Conservation (phyloP, 2,113 vertebrate genomes). For the Microcebus tavaratra region DNA sequence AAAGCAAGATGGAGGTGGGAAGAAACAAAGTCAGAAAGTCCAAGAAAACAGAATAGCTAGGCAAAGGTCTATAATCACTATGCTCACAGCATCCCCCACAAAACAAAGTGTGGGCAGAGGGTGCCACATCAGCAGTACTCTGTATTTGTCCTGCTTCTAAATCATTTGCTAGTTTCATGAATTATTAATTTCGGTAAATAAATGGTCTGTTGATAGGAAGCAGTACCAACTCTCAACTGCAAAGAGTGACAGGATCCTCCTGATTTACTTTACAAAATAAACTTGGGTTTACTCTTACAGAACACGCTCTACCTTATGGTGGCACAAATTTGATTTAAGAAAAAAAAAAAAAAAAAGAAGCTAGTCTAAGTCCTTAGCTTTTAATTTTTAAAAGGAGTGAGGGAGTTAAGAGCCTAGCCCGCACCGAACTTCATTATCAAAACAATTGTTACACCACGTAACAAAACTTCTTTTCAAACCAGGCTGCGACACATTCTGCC, state of each 20-base stretch:
- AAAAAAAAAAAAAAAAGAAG: background rate
- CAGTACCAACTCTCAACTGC: background rate
- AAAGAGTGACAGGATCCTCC: background rate
- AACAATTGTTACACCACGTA: slow-evolving; percentile 40
- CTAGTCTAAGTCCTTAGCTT: background rate
- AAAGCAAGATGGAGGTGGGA: background rate
- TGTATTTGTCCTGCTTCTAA: slow-evolving; percentile 28
- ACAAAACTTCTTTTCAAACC: slow-evolving; percentile 52
- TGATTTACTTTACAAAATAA: slow-evolving; percentile 33
- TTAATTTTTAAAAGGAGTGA: background rate
- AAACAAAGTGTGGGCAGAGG: slow-evolving; percentile 55
- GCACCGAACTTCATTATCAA: slow-evolving; percentile 18
- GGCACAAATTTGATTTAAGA: background rate
- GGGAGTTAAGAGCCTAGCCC: background rate
- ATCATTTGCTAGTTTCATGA: slow-evolving; percentile 32
- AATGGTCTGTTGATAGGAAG: slow-evolving; percentile 38
- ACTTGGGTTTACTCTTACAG: background rate
- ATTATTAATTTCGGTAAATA: slow-evolving; percentile 65
- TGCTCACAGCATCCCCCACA: slow-evolving; percentile 31
- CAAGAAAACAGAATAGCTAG: slow-evolving; percentile 4
- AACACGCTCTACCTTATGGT: background rate
- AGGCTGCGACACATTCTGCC: background rate
- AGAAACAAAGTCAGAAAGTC: slow-evolving; percentile 21
- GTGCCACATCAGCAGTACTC: slow-evolving; percentile 71
- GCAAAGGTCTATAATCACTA: background rate